Conservation (phyloP, 2,113 vertebrate genomes). For the Pseudois nayaur region DNA sequence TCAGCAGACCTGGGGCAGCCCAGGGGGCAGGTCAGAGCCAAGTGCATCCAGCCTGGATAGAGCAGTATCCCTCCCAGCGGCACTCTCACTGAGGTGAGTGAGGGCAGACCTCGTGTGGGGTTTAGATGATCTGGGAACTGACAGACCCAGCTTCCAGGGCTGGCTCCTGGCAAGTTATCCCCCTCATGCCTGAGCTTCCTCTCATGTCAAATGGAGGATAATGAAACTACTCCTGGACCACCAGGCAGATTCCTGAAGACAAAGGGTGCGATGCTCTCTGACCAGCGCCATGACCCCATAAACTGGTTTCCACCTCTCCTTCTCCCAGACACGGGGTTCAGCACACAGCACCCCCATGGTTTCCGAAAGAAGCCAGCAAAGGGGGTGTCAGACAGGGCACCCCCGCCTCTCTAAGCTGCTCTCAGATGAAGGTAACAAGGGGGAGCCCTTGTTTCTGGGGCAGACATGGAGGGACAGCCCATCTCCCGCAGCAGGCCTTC, state of each 20-base stretch:
- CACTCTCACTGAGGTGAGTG: neutral
- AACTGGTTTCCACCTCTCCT: neutral
- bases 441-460: neutral
- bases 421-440: neutral
- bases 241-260: neutral
- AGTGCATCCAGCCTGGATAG: neutral
- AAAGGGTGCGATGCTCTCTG: neutral
- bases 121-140: neutral
- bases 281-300: rapidly evolving
- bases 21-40: neutral
- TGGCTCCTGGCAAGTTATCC: neutral
- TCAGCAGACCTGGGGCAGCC: neutral
- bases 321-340: neutral
- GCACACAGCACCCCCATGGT: neutral
- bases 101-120: neutral
- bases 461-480: neutral
- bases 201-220: neutral
- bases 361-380: neutral
- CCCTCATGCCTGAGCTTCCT: neutral
- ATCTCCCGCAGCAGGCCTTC: neutral
- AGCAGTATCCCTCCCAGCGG: neutral
- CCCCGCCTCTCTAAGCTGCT: neutral
- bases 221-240: neutral
- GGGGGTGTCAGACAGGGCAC: neutral
- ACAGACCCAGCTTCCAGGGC: neutral